Base-by-base conservation (phyloP, 2,888 invertebrate genomes). In the Drosophila heteroneura region DNA sequence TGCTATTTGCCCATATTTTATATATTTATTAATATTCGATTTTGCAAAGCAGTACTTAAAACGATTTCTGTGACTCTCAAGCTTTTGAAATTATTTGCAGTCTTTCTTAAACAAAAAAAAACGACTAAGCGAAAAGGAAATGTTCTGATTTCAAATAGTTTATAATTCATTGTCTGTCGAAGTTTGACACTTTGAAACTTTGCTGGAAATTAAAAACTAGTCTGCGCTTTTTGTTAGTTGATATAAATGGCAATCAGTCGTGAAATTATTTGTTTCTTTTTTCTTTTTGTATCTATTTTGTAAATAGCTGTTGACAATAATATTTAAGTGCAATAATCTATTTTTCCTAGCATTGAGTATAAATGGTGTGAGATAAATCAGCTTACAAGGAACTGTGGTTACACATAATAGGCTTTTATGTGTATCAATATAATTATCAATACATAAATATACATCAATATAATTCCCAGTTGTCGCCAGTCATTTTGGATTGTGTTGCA, bases 181-280 rank as follows among this genome's bases (percentile, higher is more conserved):
- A 57, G 39, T 57, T 39, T 16, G 3, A 14, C 39, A 57, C 57
- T 57, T 39, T n/a, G 5, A 30, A 57, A n/a, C n/a, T 39, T 57
- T 57, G 9, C n/a, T 4, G 14, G 5, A 57, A 47, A 57, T 57
- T 30, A 39, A n/a, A 57, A 39, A 30, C 9, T 7, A 28, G 6
- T 39, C 39, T 16, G 26, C 47, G 16, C 47, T 4, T 47, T 56
- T 30, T 14, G 19, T 39, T 30, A 14, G 1, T 51, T 51, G 51
- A 16, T n/a, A 57, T 14, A 57, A 39, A 30, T 9, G 30, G 14
- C 28, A 39, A 30, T n/a, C 30, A 30, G n/a, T n/a, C 5, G 39
- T n/a, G 39, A n/a, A 14, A 39, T 5, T 28, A 57, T 30, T 39
- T 57, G n/a, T 57, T 57, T 14, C 2, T 7, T 16, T 47, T 16